Conservation (phyloP, 92 coral and sea anemone species). For the Palythoa grandiflora region DNA sequence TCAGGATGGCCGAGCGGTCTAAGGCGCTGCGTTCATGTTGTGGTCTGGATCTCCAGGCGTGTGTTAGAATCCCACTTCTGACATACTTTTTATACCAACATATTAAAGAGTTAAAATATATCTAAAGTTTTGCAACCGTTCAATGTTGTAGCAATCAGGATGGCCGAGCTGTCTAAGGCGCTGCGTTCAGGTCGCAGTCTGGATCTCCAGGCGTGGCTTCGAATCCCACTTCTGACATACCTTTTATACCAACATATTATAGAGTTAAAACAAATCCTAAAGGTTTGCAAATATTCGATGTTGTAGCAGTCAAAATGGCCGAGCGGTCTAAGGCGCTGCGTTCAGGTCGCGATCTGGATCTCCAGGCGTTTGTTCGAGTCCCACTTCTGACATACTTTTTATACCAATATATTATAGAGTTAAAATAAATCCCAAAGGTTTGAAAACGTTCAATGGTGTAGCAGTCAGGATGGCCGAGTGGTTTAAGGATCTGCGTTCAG, state of each 20-base stretch:
- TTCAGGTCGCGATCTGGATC: conserved; percentile 99
- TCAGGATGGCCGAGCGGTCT: conserved; percentile 99
- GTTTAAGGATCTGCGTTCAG: conserved; percentile 99
- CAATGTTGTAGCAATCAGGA: too few relatives aligned
- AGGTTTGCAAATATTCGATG: too few relatives aligned
- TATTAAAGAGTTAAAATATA: too few relatives aligned
- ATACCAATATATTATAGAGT: too few relatives aligned
- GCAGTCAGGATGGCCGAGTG: conserved; percentile 99
- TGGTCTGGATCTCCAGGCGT: conserved; percentile 99
- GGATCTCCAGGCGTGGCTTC: conserved; percentile 99
- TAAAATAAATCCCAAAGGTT: too few relatives aligned
- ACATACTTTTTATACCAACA: conserved; percentile 65
- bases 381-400: conserved; percentile 99
- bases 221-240: conserved; percentile 99
- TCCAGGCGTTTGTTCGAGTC: conserved; percentile 99
- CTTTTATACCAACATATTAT: too few relatives aligned
- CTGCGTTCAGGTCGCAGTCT: conserved; percentile 99
- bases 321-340: conserved; percentile 99
- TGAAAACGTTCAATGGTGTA: too few relatives aligned
- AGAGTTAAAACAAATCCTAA: too few relatives aligned
- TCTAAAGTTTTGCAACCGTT: too few relatives aligned
- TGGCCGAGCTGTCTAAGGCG: conserved; percentile 99
- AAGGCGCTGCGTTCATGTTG: conserved; percentile 99
- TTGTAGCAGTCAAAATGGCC: too few relatives aligned
- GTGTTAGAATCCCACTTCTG: conserved; percentile 99